phyloP scores from a whole-genome alignment of 1,140 invertebrate genomes.

The Nephila pilipes region DNA sequence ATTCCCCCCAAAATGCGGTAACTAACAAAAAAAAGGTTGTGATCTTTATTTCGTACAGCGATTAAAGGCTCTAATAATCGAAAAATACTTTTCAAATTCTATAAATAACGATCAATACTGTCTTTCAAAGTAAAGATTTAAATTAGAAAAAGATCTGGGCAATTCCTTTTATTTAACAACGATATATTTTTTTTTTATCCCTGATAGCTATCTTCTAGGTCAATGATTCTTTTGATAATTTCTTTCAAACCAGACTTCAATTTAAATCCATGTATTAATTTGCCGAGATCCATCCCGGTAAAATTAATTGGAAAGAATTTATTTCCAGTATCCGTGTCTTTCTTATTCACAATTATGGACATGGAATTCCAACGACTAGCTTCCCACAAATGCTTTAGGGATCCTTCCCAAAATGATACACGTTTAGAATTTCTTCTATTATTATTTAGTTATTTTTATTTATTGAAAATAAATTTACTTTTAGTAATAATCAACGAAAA shows the following conservation, averaged over 20 bases:
- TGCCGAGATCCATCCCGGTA: background rate
- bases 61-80: background rate
- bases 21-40: background rate
- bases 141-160: background rate
- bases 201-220: conserved; percentile 8
- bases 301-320: conserved; percentile 31
- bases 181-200: background rate
- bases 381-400: background rate
- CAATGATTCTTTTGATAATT: conserved; percentile 39
- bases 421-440: no score
- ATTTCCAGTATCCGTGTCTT: background rate
- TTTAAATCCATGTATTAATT: conserved; percentile 1
- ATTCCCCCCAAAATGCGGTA: background rate
- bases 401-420: background rate
- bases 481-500: no score
- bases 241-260: background rate
- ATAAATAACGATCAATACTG: background rate
- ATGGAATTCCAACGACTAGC: background rate
- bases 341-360: background rate
- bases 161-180: background rate
- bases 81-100: background rate
- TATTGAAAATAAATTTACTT: no score
- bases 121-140: background rate
- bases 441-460: no score
- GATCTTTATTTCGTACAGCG: background rate